Percentiles rank a stretch among this genome's conserved stretches.
phyloP scores from a whole-genome alignment of 2,113 vertebrate genomes.

The Gymnobelideus leadbeateri region DNA sequence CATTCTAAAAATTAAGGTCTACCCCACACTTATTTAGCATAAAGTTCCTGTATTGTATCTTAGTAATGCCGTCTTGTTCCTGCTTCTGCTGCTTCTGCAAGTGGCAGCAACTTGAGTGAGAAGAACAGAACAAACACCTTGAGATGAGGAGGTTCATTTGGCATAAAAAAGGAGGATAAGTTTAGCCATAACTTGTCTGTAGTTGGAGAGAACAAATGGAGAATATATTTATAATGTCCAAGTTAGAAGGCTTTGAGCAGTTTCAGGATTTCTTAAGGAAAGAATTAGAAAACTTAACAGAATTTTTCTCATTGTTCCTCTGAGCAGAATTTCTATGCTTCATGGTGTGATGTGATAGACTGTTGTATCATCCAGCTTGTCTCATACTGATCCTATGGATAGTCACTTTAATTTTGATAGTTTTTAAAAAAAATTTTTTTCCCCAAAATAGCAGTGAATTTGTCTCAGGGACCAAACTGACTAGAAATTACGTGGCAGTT shows the following conservation, averaged over 20 bases:
- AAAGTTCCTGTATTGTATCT: neutral
- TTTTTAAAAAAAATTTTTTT: neutral
- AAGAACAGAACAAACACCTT: neutral
- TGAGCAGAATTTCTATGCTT: neutral
- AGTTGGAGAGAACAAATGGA: neutral
- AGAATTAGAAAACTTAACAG: neutral
- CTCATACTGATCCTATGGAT: neutral
- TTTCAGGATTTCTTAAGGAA: neutral
- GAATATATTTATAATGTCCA: neutral
- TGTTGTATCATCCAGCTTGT: neutral
- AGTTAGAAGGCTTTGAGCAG: neutral
- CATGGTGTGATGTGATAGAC: neutral
- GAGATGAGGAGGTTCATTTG: neutral
- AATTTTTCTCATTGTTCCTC: neutral
- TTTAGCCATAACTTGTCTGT: neutral
- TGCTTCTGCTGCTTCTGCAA: neutral
- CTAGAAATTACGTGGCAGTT: neutral
- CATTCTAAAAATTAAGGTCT: neutral
- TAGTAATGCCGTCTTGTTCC: neutral
- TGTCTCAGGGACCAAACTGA: neutral
- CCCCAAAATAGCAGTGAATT: neutral
- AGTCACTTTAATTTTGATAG: neutral
- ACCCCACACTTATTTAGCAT: neutral
- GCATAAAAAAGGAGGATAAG: neutral
- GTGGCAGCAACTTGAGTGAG: neutral